These are phyloP conservation scores for Perithous albicinctus DNA, from an alignment of 2,888 invertebrate species.

Conservation along the genomic window DNA sequence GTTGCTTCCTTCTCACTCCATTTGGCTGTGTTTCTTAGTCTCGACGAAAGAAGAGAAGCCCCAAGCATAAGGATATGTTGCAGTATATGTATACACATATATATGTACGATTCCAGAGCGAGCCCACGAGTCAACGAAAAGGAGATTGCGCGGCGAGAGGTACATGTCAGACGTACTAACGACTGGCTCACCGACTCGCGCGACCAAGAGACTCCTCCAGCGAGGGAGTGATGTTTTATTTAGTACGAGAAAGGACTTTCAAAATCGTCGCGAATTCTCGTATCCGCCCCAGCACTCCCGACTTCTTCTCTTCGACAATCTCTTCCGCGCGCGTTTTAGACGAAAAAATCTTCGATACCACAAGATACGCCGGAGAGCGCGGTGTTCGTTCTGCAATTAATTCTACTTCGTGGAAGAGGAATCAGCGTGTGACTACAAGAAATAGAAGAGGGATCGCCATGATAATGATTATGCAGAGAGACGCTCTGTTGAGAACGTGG, in stretches of 20 bases:
- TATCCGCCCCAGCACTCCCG: background rate
- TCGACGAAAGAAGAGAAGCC: background rate
- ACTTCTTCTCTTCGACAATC: slow-evolving; percentile 21
- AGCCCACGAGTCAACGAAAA: slow-evolving; percentile 65
- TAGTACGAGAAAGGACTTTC: slow-evolving; percentile 78
- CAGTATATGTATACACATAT: too few relatives aligned
- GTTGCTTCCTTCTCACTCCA: background rate
- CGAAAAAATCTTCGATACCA: slow-evolving; percentile 29
- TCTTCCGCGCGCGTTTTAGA: slow-evolving; percentile 57
- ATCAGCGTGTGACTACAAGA: slow-evolving; percentile 41
- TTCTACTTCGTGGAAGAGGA: slow-evolving; percentile 62
- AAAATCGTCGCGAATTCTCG: slow-evolving; percentile 71
- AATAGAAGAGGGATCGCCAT: slow-evolving; percentile 14
- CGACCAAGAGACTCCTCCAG: slow-evolving; percentile 26
- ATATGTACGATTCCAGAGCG: background rate
- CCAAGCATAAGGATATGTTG: background rate
- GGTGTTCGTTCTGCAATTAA: slow-evolving; percentile 59
- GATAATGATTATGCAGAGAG: slow-evolving; percentile 23
- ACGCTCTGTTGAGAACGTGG: background rate
- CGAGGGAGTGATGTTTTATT: slow-evolving; percentile 82
- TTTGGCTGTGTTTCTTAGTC: background rate
- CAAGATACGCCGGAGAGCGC: too few relatives aligned
- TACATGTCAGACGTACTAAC: slow-evolving; percentile 83
- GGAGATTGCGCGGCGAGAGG: slow-evolving; percentile 75
- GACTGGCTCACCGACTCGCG: slow-evolving; percentile 71